Base-by-base conservation (phyloP, 1,140 invertebrate species). In the Sycophila sp. region DNA sequence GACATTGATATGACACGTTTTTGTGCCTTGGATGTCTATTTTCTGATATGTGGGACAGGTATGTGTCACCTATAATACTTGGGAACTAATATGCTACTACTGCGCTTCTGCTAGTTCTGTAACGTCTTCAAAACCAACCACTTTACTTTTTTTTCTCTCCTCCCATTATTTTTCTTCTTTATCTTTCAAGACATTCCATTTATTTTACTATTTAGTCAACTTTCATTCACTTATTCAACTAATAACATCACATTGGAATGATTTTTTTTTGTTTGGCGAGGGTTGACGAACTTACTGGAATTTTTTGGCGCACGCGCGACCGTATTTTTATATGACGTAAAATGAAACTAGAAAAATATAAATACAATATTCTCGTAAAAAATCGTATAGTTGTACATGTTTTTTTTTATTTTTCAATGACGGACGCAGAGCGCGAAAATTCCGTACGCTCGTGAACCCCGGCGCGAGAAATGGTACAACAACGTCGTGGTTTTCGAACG, bases 1-100 rank as follows among this genome's bases (percentile, higher is more conserved):
- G 80, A 86, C 80, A 83, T 80, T 86, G 83, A 86, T 85, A 86
- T 86, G 83, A 81, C 78, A 81, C 63, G 78, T 76, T 75, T 76
- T 80, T 68, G 74, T 80, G 74, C 68, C 77, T 77, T 75, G 76
- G 76, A 79, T 81, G 73, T 71, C 79, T 84, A 85, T 77, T 75
- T 81, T 72, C 79, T 85, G 84, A 85, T 85, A 86, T 86, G 83
- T 86, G 76, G 78, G 79, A 73, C 77, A 81, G 77, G 80, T 71
- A 71, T 64, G 53, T 64, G 59, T 71, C 75, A 81, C 75, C 74
- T 79, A 77, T 83, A 85, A 84, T 85, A 85, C 83, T 85, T 82
- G 78, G 75, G 74, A 78, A 76, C 80, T 82, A 80, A 78, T 78
- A 75, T 75, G 75, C 73, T 74, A 73, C 73, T 71, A 76, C 71